Conservation (phyloP, 2,888 invertebrate species). For the Trissoscelio sp. region DNA sequence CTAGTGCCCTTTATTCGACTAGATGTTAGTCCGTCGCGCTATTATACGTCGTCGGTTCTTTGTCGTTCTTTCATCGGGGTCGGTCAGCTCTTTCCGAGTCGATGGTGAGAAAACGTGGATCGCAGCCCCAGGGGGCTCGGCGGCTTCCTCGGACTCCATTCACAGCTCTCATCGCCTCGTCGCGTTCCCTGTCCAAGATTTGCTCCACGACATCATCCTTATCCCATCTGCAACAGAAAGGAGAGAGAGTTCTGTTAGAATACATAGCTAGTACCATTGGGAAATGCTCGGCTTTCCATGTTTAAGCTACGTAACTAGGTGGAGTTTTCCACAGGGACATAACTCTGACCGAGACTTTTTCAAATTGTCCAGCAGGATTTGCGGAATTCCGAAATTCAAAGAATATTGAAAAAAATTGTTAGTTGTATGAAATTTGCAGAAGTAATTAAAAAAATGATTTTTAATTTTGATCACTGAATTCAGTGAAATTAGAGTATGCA, state of each 20-base stretch:
- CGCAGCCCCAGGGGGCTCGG: constrained; percentile 82
- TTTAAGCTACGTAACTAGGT: constrained; percentile 59
- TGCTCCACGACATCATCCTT: constrained; percentile 66
- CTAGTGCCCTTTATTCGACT: constrained; percentile 30
- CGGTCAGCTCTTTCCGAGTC: constrained; percentile 65
- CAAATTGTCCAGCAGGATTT: constrained; percentile 21
- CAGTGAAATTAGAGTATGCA: too few relatives aligned
- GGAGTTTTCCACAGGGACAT: constrained; percentile 23
- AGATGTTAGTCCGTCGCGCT: constrained; percentile 28
- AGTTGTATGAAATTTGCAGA: too few relatives aligned
- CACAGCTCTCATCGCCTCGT: constrained; percentile 81
- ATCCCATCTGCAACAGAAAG: constrained; percentile 67
- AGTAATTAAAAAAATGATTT: too few relatives aligned
- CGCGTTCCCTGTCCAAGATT: constrained; percentile 56
- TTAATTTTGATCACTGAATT: too few relatives aligned
- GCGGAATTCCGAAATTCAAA: neutral
- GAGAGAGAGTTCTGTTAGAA: constrained; percentile 35
- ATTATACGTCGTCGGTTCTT: constrained; percentile 41
- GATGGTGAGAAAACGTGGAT: constrained; percentile 74
- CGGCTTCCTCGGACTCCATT: constrained; percentile 82
- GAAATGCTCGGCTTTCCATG: constrained; percentile 52
- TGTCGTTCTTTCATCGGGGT: constrained; percentile 58
- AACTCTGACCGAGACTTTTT: neutral
- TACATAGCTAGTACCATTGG: constrained; percentile 51
- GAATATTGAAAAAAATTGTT: too few relatives aligned